phyloP scores from a whole-genome alignment of 2,888 invertebrate species.

The Apeira syringaria region DNA sequence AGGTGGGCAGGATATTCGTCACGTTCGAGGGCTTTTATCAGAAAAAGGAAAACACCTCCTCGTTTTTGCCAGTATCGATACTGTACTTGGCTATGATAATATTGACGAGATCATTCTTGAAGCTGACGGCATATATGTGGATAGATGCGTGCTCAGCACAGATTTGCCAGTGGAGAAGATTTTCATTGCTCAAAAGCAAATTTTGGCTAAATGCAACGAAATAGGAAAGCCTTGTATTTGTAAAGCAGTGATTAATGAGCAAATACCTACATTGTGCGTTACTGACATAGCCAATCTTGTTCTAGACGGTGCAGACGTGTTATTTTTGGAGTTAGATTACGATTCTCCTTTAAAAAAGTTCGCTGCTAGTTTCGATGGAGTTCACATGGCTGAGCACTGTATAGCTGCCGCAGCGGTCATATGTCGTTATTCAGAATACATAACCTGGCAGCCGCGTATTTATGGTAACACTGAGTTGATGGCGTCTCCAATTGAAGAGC shows the following conservation, averaged over 20 bases:
- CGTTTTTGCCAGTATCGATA: slow-evolving; percentile 66
- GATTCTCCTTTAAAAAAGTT: slow-evolving; percentile 68
- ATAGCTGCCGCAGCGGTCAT: slow-evolving; percentile 88
- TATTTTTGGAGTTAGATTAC: slow-evolving; percentile 88
- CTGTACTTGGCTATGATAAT: slow-evolving; percentile 60
- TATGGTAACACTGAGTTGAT: slow-evolving; percentile 88
- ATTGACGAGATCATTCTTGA: slow-evolving; percentile 90
- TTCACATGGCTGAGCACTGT: slow-evolving; percentile 85
- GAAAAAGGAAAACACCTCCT: slow-evolving; percentile 73
- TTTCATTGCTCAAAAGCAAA: slow-evolving; percentile 93
- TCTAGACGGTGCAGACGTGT: slow-evolving; percentile 94
- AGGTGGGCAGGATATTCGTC: slow-evolving; percentile 52
- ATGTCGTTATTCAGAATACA: slow-evolving; percentile 93
- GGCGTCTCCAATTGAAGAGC: slow-evolving; percentile 81
- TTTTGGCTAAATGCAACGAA: slow-evolving; percentile 93
- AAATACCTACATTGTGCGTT: slow-evolving; percentile 89
- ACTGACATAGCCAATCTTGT: slow-evolving; percentile 96
- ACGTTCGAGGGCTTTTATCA: slow-evolving; percentile 53
- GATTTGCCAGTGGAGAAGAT: slow-evolving; percentile 94
- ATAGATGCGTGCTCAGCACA: slow-evolving; percentile 92
- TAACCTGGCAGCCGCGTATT: slow-evolving; percentile 90
- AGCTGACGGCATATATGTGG: slow-evolving; percentile 94
- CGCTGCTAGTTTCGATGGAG: slow-evolving; percentile 53
- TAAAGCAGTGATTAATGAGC: slow-evolving; percentile 93
- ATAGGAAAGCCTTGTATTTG: slow-evolving; percentile 94